phyloP scores from a whole-genome alignment of 1,140 invertebrate genomes.

The Drosophila paulistorum region DNA sequence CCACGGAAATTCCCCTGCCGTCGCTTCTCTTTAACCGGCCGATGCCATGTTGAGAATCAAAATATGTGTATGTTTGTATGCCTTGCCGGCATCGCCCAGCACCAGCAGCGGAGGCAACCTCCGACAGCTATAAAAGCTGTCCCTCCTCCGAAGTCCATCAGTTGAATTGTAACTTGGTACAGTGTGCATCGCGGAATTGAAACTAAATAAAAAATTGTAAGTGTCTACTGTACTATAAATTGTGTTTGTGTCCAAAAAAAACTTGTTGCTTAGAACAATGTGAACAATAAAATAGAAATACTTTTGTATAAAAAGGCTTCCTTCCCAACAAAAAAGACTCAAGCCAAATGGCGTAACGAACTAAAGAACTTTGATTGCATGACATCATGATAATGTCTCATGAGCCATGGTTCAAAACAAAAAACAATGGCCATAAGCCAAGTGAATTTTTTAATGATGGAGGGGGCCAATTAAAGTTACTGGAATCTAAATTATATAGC shows the following conservation, averaged over 20 bases:
- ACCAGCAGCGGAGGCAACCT: neutral
- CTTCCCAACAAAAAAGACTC: slow-evolving; percentile 6
- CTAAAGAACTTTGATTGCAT: neutral
- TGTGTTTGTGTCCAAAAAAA: slow-evolving; percentile 28
- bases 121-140: slow-evolving; percentile 57
- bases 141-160: slow-evolving; percentile 40
- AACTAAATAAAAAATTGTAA: slow-evolving; percentile 56
- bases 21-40: neutral
- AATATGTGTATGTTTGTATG: neutral
- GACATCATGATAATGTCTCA: neutral
- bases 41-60: slow-evolving; percentile 13
- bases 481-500: slow-evolving; percentile 41
- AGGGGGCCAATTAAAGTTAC: slow-evolving; percentile 34
- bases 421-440: slow-evolving; percentile 2
- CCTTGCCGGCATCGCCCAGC: slow-evolving; percentile 36
- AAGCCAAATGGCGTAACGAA: slow-evolving; percentile 1
- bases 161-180: slow-evolving; percentile 62
- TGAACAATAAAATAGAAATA: neutral
- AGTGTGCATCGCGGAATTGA: slow-evolving; percentile 54
- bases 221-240: slow-evolving; percentile 26
- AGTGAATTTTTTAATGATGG: slow-evolving; percentile 41
- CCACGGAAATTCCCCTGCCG: slow-evolving; percentile 6
- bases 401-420: neutral
- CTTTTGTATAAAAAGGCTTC: slow-evolving; percentile 19
- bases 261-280: slow-evolving; percentile 29